Evolutionary conservation across 2,113 vertebrate species (phyloP), one percentile per base, ranked within the genome.

Genomic region (Ploceus nigricollis): DNA sequence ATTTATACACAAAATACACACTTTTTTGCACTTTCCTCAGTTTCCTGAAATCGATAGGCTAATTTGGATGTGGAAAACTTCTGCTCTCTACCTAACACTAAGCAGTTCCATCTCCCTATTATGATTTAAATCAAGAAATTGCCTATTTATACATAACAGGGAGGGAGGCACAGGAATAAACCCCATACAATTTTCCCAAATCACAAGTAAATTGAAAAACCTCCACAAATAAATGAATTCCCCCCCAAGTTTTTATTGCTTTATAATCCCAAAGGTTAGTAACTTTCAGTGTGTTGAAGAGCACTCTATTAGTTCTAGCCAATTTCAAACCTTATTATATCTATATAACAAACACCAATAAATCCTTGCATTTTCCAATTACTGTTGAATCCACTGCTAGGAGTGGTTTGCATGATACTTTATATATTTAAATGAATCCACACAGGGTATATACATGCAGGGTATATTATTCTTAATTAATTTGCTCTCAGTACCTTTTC

Each of bases 151-250:
- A 40, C 13, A 11, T 79, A 88, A 35, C 3, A 64, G 35, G 11
- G 35, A 80, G 31, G 18, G 15, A 64, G 17, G 37, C 50, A 72
- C 30, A 42, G 50, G 57, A 72, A 57, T 37, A 72, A 71, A 56
- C 11, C 1, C 2, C 5, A 40, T 31, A 48, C 3, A 45, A 28
- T 64, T 68, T 68, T 58, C 30, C 35, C 53, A 92, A 57, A 31
- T 33, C 2, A 5, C 17, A 87, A 23, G 22, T 28, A 66, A 39
- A 31, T 79, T 30, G 24, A 27, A 56, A 60, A 54, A 6, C 2
- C 1, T 15, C 5, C 16, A 20, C 19, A 65, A 51, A 50, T 20
- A 42, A 40, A 71, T 5, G 1, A 48, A 35, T 1, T 1, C 6
- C 9, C 28, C 17, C 1, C 3, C 1, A 63, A 76, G 31, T 53